Conservation (phyloP, 2,888 invertebrate genomes). For the Polylopha cassiicola region DNA sequence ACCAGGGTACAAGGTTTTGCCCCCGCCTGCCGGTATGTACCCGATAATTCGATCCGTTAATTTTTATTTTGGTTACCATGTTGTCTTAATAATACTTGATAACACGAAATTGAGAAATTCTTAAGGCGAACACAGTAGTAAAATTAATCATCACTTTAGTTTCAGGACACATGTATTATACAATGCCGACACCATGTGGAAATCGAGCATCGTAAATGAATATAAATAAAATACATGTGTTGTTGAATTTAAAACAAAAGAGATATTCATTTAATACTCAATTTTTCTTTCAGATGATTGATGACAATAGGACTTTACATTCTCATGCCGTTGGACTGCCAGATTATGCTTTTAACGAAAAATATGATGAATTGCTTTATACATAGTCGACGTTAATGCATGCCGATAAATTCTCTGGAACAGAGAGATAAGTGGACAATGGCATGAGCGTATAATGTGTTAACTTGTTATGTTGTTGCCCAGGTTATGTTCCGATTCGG, state of each 20-base stretch:
- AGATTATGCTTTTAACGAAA: constrained; percentile 47
- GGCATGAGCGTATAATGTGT: constrained; percentile 13
- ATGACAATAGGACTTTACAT: constrained; percentile 64
- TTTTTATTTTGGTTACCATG: constrained; percentile 18
- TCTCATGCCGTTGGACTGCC: constrained; percentile 62
- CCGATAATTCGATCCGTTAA: constrained; percentile 22
- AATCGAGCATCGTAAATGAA: constrained; percentile 37
- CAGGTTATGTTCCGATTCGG: constrained; percentile 94
- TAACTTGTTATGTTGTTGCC: constrained; percentile 52
- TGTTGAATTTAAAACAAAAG: constrained; percentile 44
- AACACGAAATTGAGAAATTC: constrained; percentile 23
- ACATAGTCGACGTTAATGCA: constrained; percentile 20
- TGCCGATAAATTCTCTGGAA: constrained; percentile 18
- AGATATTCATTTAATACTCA: constrained; percentile 53
- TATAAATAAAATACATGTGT: constrained; percentile 51
- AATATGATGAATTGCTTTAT: constrained; percentile 39
- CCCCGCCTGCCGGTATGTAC: constrained; percentile 90
- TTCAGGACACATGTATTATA: constrained; percentile 73
- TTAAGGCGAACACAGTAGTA: constrained; percentile 55
- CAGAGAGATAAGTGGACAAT: constrained; percentile 4
- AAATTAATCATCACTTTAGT: constrained; percentile 64
- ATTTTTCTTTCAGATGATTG: constrained; percentile 75
- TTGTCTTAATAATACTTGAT: constrained; percentile 20
- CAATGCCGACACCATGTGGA: constrained; percentile 49
- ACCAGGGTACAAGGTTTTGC: constrained; percentile 97